phyloP scores from a whole-genome alignment of 2,888 invertebrate genomes.

The Hylaea fasciaria region DNA sequence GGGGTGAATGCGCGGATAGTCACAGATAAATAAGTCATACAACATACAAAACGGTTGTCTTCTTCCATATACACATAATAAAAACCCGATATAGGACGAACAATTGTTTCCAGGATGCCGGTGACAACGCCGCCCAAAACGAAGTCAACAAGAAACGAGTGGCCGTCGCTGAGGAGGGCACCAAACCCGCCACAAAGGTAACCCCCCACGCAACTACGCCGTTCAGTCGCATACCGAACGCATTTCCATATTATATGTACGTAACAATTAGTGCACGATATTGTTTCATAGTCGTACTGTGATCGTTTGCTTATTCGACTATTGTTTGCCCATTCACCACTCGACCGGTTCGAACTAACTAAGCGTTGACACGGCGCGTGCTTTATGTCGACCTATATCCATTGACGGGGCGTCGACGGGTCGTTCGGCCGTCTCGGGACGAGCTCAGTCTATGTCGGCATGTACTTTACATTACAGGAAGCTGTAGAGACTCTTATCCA shows the following conservation, averaged over 20 bases:
- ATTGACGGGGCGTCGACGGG: slow-evolving; percentile 11
- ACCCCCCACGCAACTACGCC: too few species aligned
- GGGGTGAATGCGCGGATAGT: too few species aligned
- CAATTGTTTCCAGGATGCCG: slow-evolving; percentile 62
- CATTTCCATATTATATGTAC: slow-evolving; percentile 6
- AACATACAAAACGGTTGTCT: too few species aligned
- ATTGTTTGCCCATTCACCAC: slow-evolving; percentile 56
- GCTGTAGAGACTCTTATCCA: slow-evolving; percentile 69
- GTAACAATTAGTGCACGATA: slow-evolving; percentile 36
- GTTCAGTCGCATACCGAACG: background rate
- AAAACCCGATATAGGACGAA: background rate
- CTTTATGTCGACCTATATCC: slow-evolving; percentile 17
- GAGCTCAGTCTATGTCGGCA: slow-evolving; percentile 64
- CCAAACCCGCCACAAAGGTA: slow-evolving; percentile 73
- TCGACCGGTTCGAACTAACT: slow-evolving; percentile 31
- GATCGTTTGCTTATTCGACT: slow-evolving; percentile 62
- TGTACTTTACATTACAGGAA: slow-evolving; percentile 77
- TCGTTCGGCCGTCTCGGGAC: slow-evolving; percentile 8
- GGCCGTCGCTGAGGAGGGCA: slow-evolving; percentile 65
- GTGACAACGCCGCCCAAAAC: slow-evolving; percentile 70
- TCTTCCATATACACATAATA: too few species aligned
- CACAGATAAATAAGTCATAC: too few species aligned
- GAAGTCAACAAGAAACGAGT: slow-evolving; percentile 75
- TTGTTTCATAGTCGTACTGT: slow-evolving; percentile 33
- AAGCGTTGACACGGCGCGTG: slow-evolving; percentile 19